Conservation (phyloP, 1,140 invertebrate species). For the Aporrectodea caliginosa region DNA sequence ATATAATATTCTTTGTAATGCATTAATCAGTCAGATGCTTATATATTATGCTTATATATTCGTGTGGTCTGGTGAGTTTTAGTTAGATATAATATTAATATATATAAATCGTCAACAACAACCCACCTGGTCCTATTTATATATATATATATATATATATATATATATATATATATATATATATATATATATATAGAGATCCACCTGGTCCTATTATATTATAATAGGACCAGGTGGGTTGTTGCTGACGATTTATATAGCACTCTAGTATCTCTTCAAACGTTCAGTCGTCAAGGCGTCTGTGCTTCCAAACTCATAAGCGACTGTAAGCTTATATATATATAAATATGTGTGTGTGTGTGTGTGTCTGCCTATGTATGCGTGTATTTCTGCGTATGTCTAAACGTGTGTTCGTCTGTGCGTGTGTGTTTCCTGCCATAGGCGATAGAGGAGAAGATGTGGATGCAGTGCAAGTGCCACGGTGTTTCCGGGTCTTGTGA, state of each 20-base stretch:
- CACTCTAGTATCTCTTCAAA: background rate
- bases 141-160: conserved; percentile 8
- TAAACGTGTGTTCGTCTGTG: background rate
- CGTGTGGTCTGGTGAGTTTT: too few relatives aligned
- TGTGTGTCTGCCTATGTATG: too few relatives aligned
- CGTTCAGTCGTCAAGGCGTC: too few relatives aligned
- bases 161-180: conserved; percentile 8
- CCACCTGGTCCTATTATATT: background rate
- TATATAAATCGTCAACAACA: background rate
- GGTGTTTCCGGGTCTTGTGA: conserved; percentile 93
- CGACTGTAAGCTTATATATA: too few relatives aligned
- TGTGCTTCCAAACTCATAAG: too few relatives aligned
- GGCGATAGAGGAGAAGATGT: background rate
- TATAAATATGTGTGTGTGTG: too few relatives aligned
- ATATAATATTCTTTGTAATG: too few relatives aligned
- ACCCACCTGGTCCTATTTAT: background rate
- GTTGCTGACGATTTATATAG: background rate
- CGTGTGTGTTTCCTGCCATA: too few relatives aligned
- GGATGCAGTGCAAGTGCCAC: conserved; percentile 78
- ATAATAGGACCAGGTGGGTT: background rate
- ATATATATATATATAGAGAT: conserved; percentile 1
- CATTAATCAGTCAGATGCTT: too few relatives aligned
- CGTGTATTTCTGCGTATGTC: too few relatives aligned
- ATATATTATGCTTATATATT: too few relatives aligned
- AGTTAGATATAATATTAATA: background rate